A percentile compares a stretch with the other conserved stretches of the same genome.
Conservation (phyloP, 1,140 invertebrate genomes). For the Geopemphigus sp. region DNA sequence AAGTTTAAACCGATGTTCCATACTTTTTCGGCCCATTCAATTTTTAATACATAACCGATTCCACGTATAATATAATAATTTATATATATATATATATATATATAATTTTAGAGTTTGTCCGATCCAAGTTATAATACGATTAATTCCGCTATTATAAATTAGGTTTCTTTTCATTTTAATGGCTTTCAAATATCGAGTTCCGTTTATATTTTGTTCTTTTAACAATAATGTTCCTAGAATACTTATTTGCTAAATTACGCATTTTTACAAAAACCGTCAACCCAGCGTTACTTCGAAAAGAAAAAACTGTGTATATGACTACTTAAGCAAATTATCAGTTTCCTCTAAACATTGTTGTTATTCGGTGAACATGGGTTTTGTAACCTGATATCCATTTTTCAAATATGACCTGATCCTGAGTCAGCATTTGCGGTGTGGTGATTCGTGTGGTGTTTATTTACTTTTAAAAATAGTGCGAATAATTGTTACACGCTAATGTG, state of each 20-base stretch:
- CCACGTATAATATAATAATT: neutral
- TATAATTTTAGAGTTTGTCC: neutral
- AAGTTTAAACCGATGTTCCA: neutral
- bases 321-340: slow-evolving; percentile 36
- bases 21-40: too few species aligned
- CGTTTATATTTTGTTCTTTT: slow-evolving; percentile 11
- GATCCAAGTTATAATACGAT: neutral
- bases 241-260: slow-evolving; percentile 23
- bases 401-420: slow-evolving; percentile 1
- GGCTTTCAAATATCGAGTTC: slow-evolving; percentile 14
- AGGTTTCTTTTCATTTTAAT: neutral
- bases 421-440: neutral
- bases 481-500: too few species aligned
- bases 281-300: slow-evolving; percentile 10
- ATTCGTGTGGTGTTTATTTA: too few species aligned
- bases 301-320: neutral
- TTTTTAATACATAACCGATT: neutral
- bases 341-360: slow-evolving; percentile 11
- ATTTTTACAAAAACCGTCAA: slow-evolving; percentile 15
- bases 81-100: neutral
- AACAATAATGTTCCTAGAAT: slow-evolving; percentile 24
- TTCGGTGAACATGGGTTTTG: slow-evolving; percentile 19
- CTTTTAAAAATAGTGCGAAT: too few species aligned
- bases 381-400: slow-evolving; percentile 5
- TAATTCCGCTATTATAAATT: neutral